Evolutionary conservation across 2,888 invertebrate species (phyloP), one percentile per base, ranked within the genome.

Genomic region (Eupelmus urozonus): DNA sequence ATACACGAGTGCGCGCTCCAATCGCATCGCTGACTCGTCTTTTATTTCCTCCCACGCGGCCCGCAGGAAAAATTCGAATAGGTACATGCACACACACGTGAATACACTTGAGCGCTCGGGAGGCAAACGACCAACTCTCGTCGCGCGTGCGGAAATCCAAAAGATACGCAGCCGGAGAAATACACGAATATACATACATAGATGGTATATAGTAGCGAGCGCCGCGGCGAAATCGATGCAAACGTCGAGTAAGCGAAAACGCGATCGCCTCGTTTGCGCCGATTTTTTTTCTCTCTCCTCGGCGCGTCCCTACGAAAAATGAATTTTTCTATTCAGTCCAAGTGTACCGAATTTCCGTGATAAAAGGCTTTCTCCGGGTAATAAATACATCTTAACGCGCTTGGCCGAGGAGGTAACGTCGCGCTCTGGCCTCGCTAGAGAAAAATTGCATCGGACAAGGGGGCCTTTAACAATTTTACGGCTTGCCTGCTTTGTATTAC

Each of bases 401-500:
- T n/a, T 13, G 13, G 34, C 5, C 0, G 40, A 55, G 7, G 20
- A 29, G 18, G 13, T 7, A 34, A 34, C 66, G 45, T 23, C 23
- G 16, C 20, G 34, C 3, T n/a, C n/a, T n/a, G n/a, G n/a, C n/a
- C n/a, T n/a, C n/a, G n/a, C n/a, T n/a, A 3, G 53, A 7, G 5
- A 45, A 45, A 45, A 42, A 40, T 51, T 20, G 13, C 34, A 51
- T 51, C 5, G 27, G 25, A 49, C 27, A 49, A 25, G 18, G 51
- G 45, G 13, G 45, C 45, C 13, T 51, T 16, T 51, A 18, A 66
- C 20, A 9, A 66, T 66, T 66, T 66, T 66, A 29, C 11, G 18
- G 11, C 7, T 27, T 9, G 13, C 25, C 1, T 20, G 11, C 16
- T 51, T 51, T 3, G n/a, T 20, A 18, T 51, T 40, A 51, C 13